These are phyloP conservation scores for Platichthys flesus DNA, from an alignment of 2,113 vertebrate species.

Conservation along the genomic window DNA sequence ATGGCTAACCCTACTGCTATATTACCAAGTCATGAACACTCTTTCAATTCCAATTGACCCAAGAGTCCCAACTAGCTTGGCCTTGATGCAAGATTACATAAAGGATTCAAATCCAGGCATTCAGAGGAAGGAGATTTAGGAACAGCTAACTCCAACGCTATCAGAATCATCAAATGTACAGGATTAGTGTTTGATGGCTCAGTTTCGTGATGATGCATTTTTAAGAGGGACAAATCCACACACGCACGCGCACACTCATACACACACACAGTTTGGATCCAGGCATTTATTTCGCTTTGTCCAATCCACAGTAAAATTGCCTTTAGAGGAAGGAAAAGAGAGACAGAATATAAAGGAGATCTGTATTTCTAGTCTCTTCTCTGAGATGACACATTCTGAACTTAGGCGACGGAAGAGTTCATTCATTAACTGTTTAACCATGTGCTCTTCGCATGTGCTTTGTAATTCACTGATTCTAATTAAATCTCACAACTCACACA, in stretches of 20 bases:
- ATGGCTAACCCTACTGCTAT: constrained; percentile 27
- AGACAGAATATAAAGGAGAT: neutral
- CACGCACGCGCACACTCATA: neutral
- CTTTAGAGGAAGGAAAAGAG: neutral
- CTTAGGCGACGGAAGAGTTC: no score
- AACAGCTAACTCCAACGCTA: constrained; percentile 56
- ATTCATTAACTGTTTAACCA: neutral
- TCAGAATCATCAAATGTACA: constrained; percentile 66
- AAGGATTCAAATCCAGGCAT: constrained; percentile 62
- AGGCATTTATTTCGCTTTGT: constrained; percentile 32
- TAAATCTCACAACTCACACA: no score
- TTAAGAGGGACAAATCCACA: constrained; percentile 38
- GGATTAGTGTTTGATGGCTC: constrained; percentile 62
- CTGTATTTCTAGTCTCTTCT: constrained; percentile 1
- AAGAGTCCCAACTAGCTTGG: constrained; percentile 46
- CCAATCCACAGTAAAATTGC: constrained; percentile 10
- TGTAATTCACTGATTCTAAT: no score
- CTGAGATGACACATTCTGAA: no score
- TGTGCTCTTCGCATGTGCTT: neutral
- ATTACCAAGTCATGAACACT: constrained; percentile 45
- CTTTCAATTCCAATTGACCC: constrained; percentile 52
- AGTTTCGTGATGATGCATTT: constrained; percentile 51
- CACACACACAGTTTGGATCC: neutral
- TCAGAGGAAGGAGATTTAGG: constrained; percentile 63
- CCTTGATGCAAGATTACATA: constrained; percentile 65